Percentiles rank a stretch among this genome's conserved stretches.
Evolutionary conservation across 2,888 invertebrate species (phyloP).

Genomic region (Melolontha melolontha): DNA sequence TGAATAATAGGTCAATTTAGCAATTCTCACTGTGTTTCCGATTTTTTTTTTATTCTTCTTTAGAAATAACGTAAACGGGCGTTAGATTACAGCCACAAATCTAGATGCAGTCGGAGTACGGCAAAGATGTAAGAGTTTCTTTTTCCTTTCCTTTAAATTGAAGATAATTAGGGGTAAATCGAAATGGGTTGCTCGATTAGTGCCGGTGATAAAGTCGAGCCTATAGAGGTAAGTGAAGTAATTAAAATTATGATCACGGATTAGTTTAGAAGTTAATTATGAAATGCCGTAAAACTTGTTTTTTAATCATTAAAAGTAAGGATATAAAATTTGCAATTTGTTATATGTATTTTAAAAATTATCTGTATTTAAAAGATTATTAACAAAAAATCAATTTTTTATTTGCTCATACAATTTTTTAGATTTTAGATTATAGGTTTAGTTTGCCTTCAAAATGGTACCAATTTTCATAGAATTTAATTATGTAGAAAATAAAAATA

Average conservation of each 20-base stretch:
- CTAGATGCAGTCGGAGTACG: not conserved
- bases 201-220: conserved; percentile 51
- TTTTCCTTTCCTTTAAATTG: conserved; percentile 1
- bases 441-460: too few relatives aligned
- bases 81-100: conserved; percentile 11
- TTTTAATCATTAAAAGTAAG: not conserved
- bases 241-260: conserved; percentile 16
- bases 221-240: conserved; percentile 51
- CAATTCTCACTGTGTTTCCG: conserved; percentile 19
- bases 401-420: too few relatives aligned
- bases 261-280: conserved; percentile 9
- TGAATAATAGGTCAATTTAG: conserved; percentile 35
- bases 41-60: not conserved
- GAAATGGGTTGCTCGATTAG: conserved; percentile 50
- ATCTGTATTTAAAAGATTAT: too few relatives aligned
- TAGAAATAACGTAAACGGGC: conserved; percentile 10
- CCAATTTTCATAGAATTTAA: too few relatives aligned
- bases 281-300: not conserved
- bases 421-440: too few relatives aligned
- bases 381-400: too few relatives aligned
- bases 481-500: too few relatives aligned
- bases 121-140: conserved; percentile 1
- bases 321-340: too few relatives aligned
- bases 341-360: too few relatives aligned
- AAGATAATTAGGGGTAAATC: conserved; percentile 1